phyloP scores from a whole-genome alignment of 2,888 invertebrate species.

The Philhelius pedissequus region DNA sequence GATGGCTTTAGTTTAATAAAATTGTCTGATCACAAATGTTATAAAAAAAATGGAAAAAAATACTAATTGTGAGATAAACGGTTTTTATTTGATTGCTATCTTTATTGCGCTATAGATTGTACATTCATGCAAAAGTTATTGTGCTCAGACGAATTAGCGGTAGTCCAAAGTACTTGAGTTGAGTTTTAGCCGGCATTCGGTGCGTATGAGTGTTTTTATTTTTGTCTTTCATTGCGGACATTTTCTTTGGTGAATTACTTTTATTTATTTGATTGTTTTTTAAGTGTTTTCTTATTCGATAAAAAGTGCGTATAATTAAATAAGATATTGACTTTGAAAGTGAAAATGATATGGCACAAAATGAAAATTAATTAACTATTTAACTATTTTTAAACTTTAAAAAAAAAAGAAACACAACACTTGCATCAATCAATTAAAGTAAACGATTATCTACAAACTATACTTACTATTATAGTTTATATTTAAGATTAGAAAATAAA shows the following conservation, averaged over 20 bases:
- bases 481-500: no score
- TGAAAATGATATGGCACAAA: no score
- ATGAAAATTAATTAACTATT: no score
- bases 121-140: background rate
- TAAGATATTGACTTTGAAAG: no score
- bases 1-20: constrained; percentile 16
- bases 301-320: no score
- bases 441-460: no score
- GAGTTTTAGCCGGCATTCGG: constrained; percentile 37
- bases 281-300: no score
- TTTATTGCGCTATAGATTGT: constrained; percentile 34
- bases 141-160: constrained; percentile 4
- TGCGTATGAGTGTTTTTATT: constrained; percentile 52
- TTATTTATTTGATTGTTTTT: background rate
- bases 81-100: constrained; percentile 19
- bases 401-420: no score
- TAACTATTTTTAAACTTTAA: no score
- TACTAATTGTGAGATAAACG: constrained; percentile 20
- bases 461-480: no score
- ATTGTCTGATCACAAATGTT: constrained; percentile 3
- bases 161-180: constrained; percentile 9
- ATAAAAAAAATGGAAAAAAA: background rate
- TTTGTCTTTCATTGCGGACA: background rate
- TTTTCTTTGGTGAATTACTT: background rate
- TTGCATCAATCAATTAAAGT: no score